Percentiles rank a stretch among this genome's conserved stretches.
These are phyloP conservation scores for Papilio polyxenes DNA, from an alignment of 1,140 invertebrate species.

Conservation along the genomic window DNA sequence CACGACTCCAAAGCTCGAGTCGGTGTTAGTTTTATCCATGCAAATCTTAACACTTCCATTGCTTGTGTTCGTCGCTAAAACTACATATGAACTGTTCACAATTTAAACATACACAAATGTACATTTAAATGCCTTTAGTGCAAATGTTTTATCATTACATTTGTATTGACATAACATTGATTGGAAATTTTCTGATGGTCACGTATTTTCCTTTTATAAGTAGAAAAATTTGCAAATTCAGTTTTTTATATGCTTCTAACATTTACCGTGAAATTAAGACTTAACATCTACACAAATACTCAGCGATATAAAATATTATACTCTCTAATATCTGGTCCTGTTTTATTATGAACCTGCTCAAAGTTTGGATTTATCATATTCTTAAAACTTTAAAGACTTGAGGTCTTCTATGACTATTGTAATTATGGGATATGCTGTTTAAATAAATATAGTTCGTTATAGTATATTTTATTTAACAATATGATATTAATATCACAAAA, in stretches of 20 bases:
- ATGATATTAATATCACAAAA: too few relatives aligned
- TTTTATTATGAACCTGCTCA: too few relatives aligned
- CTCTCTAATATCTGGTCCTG: too few relatives aligned
- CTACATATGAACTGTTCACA: not conserved
- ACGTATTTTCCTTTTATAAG: not conserved
- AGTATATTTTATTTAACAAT: too few relatives aligned
- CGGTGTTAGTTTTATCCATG: slow-evolving; percentile 58
- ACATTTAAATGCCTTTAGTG: slow-evolving; percentile 3
- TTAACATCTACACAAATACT: too few relatives aligned
- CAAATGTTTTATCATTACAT: slow-evolving; percentile 6
- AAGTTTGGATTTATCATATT: too few relatives aligned
- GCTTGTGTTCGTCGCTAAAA: slow-evolving; percentile 25
- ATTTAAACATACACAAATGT: slow-evolving; percentile 10
- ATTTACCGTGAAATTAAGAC: too few relatives aligned
- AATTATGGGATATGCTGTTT: not conserved
- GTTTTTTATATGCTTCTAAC: too few relatives aligned
- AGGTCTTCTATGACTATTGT: not conserved
- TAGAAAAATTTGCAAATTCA: too few relatives aligned
- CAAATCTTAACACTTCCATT: slow-evolving; percentile 49
- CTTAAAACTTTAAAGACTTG: not conserved
- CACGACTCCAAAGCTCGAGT: slow-evolving; percentile 59
- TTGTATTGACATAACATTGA: slow-evolving; percentile 1
- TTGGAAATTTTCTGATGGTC: not conserved
- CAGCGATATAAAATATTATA: too few relatives aligned
- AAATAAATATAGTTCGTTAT: too few relatives aligned